phyloP scores from a whole-genome alignment of 2,797 vertebrate species.

The Fringilla coelebs region DNA sequence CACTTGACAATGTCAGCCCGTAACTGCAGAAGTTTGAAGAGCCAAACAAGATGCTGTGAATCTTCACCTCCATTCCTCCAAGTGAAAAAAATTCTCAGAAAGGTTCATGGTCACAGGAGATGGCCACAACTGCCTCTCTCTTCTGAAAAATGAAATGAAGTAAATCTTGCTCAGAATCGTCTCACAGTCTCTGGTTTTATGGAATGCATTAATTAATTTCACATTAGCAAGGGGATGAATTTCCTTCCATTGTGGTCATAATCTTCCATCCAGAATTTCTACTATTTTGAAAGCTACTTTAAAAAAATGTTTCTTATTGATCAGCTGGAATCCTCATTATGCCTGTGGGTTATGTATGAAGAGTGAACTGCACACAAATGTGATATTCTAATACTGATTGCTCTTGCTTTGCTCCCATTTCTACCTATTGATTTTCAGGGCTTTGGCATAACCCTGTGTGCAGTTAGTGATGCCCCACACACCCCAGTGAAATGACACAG shows the following conservation, averaged over 20 bases:
- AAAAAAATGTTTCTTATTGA: not conserved
- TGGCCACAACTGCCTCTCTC: not conserved
- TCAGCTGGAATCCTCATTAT: not conserved
- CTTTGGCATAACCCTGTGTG: not conserved
- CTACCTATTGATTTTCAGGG: constrained; percentile 27
- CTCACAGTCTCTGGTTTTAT: not conserved
- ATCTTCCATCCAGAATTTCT: not conserved
- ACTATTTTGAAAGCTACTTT: constrained; percentile 5
- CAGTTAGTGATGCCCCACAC: not conserved
- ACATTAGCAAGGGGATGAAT: not conserved
- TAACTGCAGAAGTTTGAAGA: not conserved
- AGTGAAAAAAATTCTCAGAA: not conserved
- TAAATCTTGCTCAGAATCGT: not conserved
- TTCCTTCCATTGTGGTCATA: not conserved
- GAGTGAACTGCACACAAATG: not conserved
- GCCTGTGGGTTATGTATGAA: not conserved
- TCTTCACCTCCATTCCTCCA: not conserved
- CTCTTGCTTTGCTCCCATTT: not conserved
- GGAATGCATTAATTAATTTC: not conserved
- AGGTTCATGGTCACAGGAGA: not conserved
- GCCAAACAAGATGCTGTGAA: not conserved
- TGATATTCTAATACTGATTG: not conserved
- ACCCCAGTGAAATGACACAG: not conserved
- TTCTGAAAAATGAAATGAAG: not conserved
- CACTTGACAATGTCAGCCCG: not conserved